Conservation (phyloP, 2,888 invertebrate genomes). For the Lottia scabra region DNA sequence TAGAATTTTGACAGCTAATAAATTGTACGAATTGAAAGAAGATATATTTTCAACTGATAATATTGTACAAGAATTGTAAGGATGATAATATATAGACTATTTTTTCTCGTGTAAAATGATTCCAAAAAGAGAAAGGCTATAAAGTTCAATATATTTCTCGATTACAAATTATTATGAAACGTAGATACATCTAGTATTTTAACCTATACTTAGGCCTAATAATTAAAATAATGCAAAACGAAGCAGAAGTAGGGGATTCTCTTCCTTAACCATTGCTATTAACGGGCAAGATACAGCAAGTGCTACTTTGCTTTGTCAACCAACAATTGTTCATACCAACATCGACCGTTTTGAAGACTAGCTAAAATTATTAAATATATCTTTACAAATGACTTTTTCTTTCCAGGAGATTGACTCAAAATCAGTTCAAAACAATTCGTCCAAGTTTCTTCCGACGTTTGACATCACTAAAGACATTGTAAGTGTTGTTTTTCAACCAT, state of each 20-base stretch:
- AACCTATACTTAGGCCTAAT: too few species aligned
- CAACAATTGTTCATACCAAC: too few species aligned
- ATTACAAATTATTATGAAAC: too few species aligned
- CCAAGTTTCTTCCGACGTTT: conserved; percentile 19
- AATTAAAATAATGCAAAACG: too few species aligned
- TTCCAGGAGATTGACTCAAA: conserved; percentile 17
- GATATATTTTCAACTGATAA: conserved; percentile 22
- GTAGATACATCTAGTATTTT: too few species aligned
- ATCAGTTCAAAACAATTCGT: conserved; percentile 20
- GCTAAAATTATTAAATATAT: too few species aligned
- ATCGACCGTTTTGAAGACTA: too few species aligned
- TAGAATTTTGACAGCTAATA: conserved; percentile 23
- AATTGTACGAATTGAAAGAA: conserved; percentile 14
- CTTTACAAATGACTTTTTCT: background rate
- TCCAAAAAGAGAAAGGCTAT: conserved; percentile 4
- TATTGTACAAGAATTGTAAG: conserved; percentile 22
- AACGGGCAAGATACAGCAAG: too few species aligned
- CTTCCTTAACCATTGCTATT: too few species aligned
- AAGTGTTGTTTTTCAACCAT: conserved; percentile 7
- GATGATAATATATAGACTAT: background rate
- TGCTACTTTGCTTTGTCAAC: too few species aligned
- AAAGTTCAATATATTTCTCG: too few species aligned
- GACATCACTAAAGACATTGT: conserved; percentile 23
- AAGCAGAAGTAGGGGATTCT: too few species aligned
- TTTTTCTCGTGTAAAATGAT: conserved; percentile 4